phyloP scores from a whole-genome alignment of 92 coral and sea anemone genomes.

The Palythoa grandiflora region DNA sequence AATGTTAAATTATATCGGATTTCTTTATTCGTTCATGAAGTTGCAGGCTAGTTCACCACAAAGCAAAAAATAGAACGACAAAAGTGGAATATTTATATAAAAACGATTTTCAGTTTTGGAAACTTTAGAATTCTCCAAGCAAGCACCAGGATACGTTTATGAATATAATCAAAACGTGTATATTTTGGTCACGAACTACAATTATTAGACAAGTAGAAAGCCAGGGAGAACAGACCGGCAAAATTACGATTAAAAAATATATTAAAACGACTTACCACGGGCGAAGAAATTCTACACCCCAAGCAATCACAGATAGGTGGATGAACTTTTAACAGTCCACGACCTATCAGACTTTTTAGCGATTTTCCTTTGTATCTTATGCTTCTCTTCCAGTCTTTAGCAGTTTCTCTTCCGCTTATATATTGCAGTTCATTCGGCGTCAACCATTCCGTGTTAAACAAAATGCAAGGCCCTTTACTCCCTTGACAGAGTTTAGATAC shows the following conservation, averaged over 20 bases:
- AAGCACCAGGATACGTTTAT: not conserved
- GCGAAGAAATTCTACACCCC: constrained; percentile 97
- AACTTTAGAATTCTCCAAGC: constrained; percentile 14
- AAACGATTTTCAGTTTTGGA: not conserved
- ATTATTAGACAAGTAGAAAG: not conserved
- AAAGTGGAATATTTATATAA: not conserved
- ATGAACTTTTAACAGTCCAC: constrained; percentile 94
- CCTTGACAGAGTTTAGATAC: constrained; percentile 98
- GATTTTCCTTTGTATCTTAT: constrained; percentile 98
- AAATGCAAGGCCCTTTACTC: constrained; percentile 98
- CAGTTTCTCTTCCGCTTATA: constrained; percentile 98
- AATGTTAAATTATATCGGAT: not conserved
- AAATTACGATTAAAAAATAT: not conserved
- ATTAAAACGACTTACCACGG: constrained; percentile 83
- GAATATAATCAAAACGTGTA: constrained; percentile 23
- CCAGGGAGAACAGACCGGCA: not conserved
- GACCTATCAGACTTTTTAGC: constrained; percentile 93
- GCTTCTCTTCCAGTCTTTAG: constrained; percentile 99
- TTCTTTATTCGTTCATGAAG: not conserved
- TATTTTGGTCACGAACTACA: constrained; percentile 42
- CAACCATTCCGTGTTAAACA: constrained; percentile 90
- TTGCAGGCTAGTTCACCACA: not conserved
- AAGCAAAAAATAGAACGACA: not conserved
- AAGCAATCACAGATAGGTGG: constrained; percentile 99
- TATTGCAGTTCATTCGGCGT: constrained; percentile 99